A percentile compares a stretch with the other conserved stretches of the same genome.
phyloP scores from a whole-genome alignment of 2,113 vertebrate genomes.

The Entelurus aequoreus region DNA sequence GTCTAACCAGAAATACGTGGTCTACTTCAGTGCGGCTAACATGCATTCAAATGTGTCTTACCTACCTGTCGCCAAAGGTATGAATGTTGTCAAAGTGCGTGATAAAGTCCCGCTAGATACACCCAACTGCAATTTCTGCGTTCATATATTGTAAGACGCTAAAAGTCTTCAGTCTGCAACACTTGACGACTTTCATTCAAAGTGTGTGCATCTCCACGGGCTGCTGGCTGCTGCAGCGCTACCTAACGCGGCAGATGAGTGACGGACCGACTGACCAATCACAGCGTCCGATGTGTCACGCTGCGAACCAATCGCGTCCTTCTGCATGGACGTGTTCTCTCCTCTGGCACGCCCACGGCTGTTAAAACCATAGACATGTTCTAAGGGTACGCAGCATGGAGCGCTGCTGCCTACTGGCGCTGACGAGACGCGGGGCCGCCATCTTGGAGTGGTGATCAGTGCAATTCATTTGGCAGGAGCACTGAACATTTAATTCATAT shows the following conservation, averaged over 20 bases:
- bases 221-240: conserved; percentile 30
- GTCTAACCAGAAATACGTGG: conserved; percentile 59
- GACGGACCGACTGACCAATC: neutral
- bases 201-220: conserved; percentile 30
- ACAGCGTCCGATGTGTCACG: too few species aligned
- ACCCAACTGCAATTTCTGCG: neutral
- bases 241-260: conserved; percentile 9
- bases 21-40: conserved; percentile 25
- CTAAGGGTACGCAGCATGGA: too few species aligned
- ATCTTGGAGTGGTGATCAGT: too few species aligned
- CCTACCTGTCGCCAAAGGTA: conserved; percentile 33
- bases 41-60: conserved; percentile 29
- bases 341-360: too few species aligned
- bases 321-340: too few species aligned
- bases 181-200: conserved; percentile 63
- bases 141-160: conserved; percentile 15
- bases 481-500: too few species aligned
- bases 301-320: neutral
- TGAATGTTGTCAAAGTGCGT: neutral
- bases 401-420: too few species aligned
- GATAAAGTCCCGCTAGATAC: neutral
- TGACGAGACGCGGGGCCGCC: too few species aligned
- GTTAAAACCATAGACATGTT: too few species aligned
- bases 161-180: conserved; percentile 23
- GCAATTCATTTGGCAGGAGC: too few species aligned